These are phyloP conservation scores for Tachina grossa DNA, from an alignment of 2,888 invertebrate species.

Conservation along the genomic window DNA sequence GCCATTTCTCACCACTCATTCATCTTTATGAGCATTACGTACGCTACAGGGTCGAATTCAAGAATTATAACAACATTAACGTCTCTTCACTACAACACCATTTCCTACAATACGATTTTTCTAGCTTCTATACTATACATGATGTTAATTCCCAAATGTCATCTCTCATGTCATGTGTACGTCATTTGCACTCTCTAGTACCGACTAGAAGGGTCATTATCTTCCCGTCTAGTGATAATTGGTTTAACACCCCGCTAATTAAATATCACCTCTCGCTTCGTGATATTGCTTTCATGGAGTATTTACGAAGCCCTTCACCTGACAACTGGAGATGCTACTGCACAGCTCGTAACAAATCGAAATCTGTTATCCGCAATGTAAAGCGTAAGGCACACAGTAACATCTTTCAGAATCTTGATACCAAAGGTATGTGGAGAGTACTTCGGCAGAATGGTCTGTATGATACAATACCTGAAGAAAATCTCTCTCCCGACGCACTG, in stretches of 20 bases:
- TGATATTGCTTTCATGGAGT: neutral
- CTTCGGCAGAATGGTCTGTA: neutral
- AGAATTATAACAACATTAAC: neutral
- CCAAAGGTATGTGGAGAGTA: neutral
- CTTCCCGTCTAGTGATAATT: neutral
- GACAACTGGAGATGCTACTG: neutral
- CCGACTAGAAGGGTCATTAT: no score
- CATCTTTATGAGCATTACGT: neutral
- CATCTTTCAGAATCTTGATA: no score
- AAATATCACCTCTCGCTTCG: neutral
- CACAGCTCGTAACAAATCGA: neutral
- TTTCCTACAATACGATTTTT: neutral
- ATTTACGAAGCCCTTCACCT: neutral
- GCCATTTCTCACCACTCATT: neutral
- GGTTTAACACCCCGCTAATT: neutral
- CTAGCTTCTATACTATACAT: no score
- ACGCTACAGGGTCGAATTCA: neutral
- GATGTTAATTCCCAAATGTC: no score
- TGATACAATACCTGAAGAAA: neutral
- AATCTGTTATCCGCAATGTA: no score
- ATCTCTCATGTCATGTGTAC: no score
- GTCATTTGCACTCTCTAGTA: no score
- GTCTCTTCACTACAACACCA: neutral
- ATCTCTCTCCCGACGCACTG: neutral
- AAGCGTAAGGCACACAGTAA: no score